Evolutionary conservation across 2,888 invertebrate genomes (phyloP).

Genomic region (Nemoura dubitans): DNA sequence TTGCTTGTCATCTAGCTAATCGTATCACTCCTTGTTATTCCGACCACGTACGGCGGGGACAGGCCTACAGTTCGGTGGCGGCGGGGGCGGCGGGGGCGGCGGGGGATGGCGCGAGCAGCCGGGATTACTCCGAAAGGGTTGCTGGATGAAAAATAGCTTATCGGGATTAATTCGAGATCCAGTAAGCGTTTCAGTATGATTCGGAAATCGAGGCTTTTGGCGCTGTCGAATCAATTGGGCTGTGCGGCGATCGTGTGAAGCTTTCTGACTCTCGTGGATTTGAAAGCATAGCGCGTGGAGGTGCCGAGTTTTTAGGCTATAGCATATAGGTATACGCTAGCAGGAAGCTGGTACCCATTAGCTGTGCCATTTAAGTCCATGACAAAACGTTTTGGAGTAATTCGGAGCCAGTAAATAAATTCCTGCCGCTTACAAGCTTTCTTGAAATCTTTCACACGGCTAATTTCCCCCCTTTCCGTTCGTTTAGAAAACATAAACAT

Average conservation of each 20-base stretch:
- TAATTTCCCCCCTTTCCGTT: conserved; percentile 17
- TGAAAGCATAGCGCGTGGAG: no score
- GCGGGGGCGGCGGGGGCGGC: not conserved
- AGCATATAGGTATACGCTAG: not conserved
- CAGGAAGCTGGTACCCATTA: not conserved
- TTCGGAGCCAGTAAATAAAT: not conserved
- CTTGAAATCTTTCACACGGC: conserved; percentile 14
- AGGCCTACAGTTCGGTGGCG: not conserved
- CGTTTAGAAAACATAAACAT: conserved; percentile 27
- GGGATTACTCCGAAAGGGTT: not conserved
- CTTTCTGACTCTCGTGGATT: not conserved
- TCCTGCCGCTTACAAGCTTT: not conserved
- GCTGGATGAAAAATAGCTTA: conserved; percentile 1
- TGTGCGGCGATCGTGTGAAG: not conserved
- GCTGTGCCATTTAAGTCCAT: not conserved
- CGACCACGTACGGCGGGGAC: conserved; percentile 16
- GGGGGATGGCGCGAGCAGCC: not conserved
- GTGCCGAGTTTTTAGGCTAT: not conserved
- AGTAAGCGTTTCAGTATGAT: not conserved
- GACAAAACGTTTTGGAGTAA: conserved; percentile 30
- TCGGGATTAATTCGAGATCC: not conserved
- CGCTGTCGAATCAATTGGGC: not conserved
- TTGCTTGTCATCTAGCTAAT: conserved; percentile 48
- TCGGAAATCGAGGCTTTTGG: not conserved
- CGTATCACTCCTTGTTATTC: conserved; percentile 47